Conservation (phyloP, 2,113 vertebrate species). For the Apeltes quadracus region DNA sequence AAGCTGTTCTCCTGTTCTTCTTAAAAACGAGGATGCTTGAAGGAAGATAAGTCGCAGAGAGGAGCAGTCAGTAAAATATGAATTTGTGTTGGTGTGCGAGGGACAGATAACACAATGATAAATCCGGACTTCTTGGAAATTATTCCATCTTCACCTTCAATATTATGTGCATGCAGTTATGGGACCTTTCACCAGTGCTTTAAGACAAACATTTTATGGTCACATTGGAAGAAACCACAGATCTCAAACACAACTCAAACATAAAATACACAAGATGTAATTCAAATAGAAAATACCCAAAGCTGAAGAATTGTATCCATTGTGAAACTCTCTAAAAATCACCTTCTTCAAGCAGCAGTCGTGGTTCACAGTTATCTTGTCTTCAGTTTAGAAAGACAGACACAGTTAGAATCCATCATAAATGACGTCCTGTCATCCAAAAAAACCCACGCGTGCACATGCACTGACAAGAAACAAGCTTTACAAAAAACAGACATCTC, state of each 20-base stretch:
- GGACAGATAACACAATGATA: slow-evolving; percentile 26
- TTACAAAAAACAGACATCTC: slow-evolving; percentile 19
- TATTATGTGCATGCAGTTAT: background rate
- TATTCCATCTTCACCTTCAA: background rate
- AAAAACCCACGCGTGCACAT: slow-evolving; percentile 24
- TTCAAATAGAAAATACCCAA: background rate
- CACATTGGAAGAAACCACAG: background rate
- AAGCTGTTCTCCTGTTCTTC: slow-evolving; percentile 28
- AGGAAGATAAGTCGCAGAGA: slow-evolving; percentile 24
- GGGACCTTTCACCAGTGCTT: background rate
- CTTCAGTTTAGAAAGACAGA: background rate
- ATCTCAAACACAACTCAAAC: background rate
- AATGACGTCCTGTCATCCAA: slow-evolving; percentile 11
- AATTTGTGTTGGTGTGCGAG: slow-evolving; percentile 19
- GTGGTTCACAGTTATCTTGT: slow-evolving; percentile 4
- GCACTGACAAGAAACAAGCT: slow-evolving; percentile 10
- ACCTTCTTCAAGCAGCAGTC: slow-evolving; percentile 4
- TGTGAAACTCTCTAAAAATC: slow-evolving; percentile 5
- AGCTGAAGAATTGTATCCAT: background rate
- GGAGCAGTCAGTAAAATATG: slow-evolving; percentile 17
- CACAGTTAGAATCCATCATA: slow-evolving; percentile 18
- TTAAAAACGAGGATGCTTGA: slow-evolving; percentile 20
- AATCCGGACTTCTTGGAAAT: slow-evolving; percentile 7
- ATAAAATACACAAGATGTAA: slow-evolving; percentile 2
- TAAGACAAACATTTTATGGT: background rate